Evolutionary conservation across 92 coral and sea anemone genomes (phyloP), one percentile per base, ranked within the genome.

Genomic region (Umimayanthus kanabou): DNA sequence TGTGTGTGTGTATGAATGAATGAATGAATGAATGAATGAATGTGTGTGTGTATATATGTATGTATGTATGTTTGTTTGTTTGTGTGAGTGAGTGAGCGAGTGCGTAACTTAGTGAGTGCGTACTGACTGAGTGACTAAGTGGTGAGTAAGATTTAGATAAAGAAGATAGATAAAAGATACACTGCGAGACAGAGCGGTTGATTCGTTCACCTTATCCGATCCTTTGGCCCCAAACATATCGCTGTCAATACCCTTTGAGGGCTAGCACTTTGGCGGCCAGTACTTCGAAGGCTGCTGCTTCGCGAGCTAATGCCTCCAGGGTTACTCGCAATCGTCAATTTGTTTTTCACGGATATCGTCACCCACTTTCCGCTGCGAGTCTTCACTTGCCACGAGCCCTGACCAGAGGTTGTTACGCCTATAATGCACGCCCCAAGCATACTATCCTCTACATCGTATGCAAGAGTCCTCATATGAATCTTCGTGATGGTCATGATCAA

Each of bases 331-430:
- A 0, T 7, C 58, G 11, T 53, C 26, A 61, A 61, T 61, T 25
- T 20, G 69, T 61, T 61, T 23, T 61, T 22, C 69, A 61, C 69
- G 26, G 71, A 40, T 80, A 80, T 53, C 39, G 39, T 30, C 42
- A 53, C 69, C 84, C 84, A 80, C 26, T 6, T 37, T 22, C 49
- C 84, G 14, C 39, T 28, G 26, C 7, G n/a, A 15, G n/a, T 30
- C 42, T 80, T 22, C 10, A 80, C 45, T 22, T 80, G 84, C 84
- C 84, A 80, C 9, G 67, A 53, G 69, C 84, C 84, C n/a, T 13
- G 84, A 80, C 40, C 84, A 16, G 84, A 55, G 23, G 29, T 57
- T 28, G 70, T 80, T 43, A 57, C 71, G 18, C 20, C 84, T 30
- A 57, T 40, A 15, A 80, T 64, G 71, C 84, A 80, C 33, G 67